These are phyloP conservation scores for Festucalex cinctus DNA, from an alignment of 2,113 vertebrate species.

Conservation along the genomic window DNA sequence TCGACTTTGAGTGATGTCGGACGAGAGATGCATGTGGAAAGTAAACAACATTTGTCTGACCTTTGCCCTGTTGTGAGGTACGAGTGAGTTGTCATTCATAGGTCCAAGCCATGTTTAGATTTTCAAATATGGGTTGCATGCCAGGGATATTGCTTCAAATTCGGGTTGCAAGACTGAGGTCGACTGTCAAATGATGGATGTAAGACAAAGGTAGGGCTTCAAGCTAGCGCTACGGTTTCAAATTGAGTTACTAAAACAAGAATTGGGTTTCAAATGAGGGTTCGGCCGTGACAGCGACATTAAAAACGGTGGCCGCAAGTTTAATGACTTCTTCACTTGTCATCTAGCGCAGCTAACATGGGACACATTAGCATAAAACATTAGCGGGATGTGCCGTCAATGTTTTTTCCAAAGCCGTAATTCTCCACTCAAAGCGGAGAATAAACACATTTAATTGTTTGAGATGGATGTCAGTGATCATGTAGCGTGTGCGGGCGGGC, in stretches of 20 bases:
- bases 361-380: not conserved
- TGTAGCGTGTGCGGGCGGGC: not conserved
- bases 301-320: not conserved
- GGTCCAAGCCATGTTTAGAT: not conserved
- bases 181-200: not conserved
- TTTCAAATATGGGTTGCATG: not conserved
- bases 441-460: constrained; percentile 3
- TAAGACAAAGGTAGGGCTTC: not conserved
- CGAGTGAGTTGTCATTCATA: not conserved
- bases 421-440: not conserved
- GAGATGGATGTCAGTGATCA: not conserved
- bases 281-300: not conserved
- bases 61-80: not conserved
- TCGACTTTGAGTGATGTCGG: not conserved
- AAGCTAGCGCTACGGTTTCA: not conserved
- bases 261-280: not conserved
- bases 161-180: too few species aligned
- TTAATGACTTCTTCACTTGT: not conserved
- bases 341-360: not conserved
- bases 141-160: not conserved
- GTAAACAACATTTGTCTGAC: not conserved
- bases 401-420: not conserved
- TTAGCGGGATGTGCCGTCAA: not conserved
- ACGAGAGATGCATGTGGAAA: not conserved
- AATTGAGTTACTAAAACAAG: not conserved